Conservation (phyloP, 1,140 invertebrate genomes). For the Drosophila tsacasi region DNA sequence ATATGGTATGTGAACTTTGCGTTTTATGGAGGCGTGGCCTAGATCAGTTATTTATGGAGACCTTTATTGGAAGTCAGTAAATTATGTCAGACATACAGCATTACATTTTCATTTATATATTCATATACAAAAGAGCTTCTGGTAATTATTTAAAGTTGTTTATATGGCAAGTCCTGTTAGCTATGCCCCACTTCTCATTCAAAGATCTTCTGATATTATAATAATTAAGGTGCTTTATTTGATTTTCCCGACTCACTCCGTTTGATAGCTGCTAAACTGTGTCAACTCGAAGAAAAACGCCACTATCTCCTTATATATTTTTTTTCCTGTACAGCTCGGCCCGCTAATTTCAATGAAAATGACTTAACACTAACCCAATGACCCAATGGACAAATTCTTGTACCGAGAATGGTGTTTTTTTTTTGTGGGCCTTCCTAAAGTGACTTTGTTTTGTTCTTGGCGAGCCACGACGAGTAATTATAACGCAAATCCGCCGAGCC, state of each 20-base stretch:
- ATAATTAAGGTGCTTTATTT: conserved; percentile 11
- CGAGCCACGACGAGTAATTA: conserved; percentile 69
- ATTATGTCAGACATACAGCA: neutral
- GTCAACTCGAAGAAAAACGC: conserved; percentile 32
- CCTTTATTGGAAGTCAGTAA: neutral
- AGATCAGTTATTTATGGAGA: neutral
- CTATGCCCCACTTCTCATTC: neutral
- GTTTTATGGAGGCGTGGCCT: neutral
- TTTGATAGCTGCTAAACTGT: conserved; percentile 33
- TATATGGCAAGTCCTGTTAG: no score
- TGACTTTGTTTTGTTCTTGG: conserved; percentile 65
- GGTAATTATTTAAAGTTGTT: neutral
- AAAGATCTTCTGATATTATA: neutral
- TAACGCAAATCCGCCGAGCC: conserved; percentile 77
- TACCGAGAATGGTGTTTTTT: conserved; percentile 62
- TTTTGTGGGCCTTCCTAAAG: conserved; percentile 39
- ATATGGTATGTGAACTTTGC: neutral
- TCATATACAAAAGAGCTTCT: neutral
- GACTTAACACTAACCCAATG: conserved; percentile 83
- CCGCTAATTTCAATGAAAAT: conserved; percentile 78
- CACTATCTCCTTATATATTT: conserved; percentile 19
- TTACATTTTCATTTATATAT: neutral
- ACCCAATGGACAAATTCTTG: conserved; percentile 81
- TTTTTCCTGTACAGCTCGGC: conserved; percentile 2
- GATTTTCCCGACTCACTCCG: conserved; percentile 20